These are phyloP conservation scores for Elegia similella DNA, from an alignment of 2,888 invertebrate genomes.

Conservation along the genomic window DNA sequence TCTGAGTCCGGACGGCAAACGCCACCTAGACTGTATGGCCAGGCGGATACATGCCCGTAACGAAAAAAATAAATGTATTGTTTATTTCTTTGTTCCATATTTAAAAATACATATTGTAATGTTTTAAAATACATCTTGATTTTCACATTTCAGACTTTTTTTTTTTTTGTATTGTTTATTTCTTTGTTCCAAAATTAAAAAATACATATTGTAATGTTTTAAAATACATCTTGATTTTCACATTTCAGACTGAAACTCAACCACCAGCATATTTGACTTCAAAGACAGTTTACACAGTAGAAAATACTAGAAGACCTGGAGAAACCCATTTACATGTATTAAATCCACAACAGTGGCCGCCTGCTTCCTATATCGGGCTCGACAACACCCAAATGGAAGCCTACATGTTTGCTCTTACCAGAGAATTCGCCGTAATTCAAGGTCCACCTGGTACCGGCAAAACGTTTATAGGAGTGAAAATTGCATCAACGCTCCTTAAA, in stretches of 20 bases:
- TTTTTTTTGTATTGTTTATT: too few species aligned
- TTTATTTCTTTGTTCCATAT: too few species aligned
- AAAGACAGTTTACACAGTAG: conserved; percentile 53
- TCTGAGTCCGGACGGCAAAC: too few species aligned
- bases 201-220: too few species aligned
- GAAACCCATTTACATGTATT: conserved; percentile 58
- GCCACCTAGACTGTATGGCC: too few species aligned
- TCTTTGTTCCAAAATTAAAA: too few species aligned
- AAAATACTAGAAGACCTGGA: conserved; percentile 35
- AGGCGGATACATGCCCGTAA: too few species aligned
- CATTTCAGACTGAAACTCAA: conserved; percentile 48
- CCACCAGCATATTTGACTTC: conserved; percentile 63
- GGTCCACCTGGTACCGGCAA: conserved; percentile 95
- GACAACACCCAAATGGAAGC: conserved; percentile 86
- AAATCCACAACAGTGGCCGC: conserved; percentile 71
- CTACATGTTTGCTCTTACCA: conserved; percentile 84
- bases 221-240: too few species aligned
- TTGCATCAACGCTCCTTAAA: conserved; percentile 84
- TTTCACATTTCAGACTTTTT: too few species aligned
- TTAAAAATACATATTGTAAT: too few species aligned
- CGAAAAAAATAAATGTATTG: too few species aligned
- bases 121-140: too few species aligned
- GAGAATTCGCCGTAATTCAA: conserved; percentile 90
- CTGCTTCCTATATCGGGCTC: conserved; percentile 63
- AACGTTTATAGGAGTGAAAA: conserved; percentile 89